Percentiles rank a stretch among this genome's conserved stretches.
phyloP scores from a whole-genome alignment of 2,797 vertebrate species.

The Rhadinocentrus ornatus region DNA sequence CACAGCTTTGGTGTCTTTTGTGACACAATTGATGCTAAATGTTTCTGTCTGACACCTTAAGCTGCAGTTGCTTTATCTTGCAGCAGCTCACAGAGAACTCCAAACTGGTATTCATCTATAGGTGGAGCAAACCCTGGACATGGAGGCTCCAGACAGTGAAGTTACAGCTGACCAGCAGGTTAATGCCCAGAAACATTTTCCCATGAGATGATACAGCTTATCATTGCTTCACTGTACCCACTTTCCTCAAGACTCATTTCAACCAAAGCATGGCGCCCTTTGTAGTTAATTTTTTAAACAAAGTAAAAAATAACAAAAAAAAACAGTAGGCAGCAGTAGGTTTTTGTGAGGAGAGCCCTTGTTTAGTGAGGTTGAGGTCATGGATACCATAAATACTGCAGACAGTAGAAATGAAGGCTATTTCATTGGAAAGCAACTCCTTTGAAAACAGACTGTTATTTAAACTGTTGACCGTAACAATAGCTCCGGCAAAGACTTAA shows the following conservation, averaged over 20 bases:
- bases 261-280: not conserved
- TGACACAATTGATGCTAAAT: slow-evolving; percentile 8
- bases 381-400: slow-evolving; percentile 4
- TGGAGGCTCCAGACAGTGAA: not conserved
- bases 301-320: not conserved
- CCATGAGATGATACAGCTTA: not conserved
- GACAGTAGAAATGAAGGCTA: not conserved
- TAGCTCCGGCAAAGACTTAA: not conserved
- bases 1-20: not conserved
- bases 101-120: slow-evolving; percentile 9
- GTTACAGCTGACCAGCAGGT: not conserved
- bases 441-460: not conserved
- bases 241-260: not conserved
- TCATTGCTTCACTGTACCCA: not conserved
- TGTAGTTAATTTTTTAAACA: not conserved
- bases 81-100: not conserved
- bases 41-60: not conserved
- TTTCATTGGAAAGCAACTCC: not conserved
- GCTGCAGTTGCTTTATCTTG: not conserved
- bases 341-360: not conserved
- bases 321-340: not conserved
- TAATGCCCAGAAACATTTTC: not conserved
- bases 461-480: not conserved
- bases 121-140: not conserved
- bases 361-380: not conserved